Conservation (phyloP, 2,888 invertebrate genomes). For the Saturnia pavonia region DNA sequence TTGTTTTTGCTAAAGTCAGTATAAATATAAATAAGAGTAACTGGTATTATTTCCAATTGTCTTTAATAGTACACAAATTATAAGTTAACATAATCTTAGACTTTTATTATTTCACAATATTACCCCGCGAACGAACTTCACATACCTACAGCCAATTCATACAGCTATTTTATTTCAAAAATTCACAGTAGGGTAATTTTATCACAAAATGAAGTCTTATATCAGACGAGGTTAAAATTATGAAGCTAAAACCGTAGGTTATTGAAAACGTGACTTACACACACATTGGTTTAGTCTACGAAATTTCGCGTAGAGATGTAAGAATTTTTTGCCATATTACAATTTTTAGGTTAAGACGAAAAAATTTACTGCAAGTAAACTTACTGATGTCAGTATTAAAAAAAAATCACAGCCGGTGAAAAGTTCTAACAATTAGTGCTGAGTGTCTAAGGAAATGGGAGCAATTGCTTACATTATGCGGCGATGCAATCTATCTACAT, state of each 20-base stretch:
- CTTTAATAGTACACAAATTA: too few species aligned
- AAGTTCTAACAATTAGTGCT: background rate
- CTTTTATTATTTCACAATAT: background rate
- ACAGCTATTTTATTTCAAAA: background rate
- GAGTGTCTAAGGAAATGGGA: constrained; percentile 25
- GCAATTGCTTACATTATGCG: constrained; percentile 36
- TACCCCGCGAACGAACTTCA: background rate
- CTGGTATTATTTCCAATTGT: too few species aligned
- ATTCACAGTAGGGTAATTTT: constrained; percentile 44
- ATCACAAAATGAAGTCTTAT: constrained; percentile 78
- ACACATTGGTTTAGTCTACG: constrained; percentile 71
- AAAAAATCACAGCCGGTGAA: background rate
- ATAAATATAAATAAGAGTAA: too few species aligned
- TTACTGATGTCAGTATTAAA: background rate
- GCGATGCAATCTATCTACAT: constrained; percentile 78
- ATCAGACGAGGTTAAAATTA: constrained; percentile 78
- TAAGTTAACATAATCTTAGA: too few species aligned
- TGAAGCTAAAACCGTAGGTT: constrained; percentile 81
- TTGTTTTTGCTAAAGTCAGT: too few species aligned
- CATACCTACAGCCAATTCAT: background rate
- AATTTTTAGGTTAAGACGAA: constrained; percentile 20
- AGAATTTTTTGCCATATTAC: constrained; percentile 37
- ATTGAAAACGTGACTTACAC: constrained; percentile 82
- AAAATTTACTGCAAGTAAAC: background rate
- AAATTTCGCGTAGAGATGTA: constrained; percentile 60